Percentiles rank a stretch among this genome's conserved stretches.
These are phyloP conservation scores for Streptopelia turtur DNA, from an alignment of 2,797 vertebrate genomes.

Conservation along the genomic window DNA sequence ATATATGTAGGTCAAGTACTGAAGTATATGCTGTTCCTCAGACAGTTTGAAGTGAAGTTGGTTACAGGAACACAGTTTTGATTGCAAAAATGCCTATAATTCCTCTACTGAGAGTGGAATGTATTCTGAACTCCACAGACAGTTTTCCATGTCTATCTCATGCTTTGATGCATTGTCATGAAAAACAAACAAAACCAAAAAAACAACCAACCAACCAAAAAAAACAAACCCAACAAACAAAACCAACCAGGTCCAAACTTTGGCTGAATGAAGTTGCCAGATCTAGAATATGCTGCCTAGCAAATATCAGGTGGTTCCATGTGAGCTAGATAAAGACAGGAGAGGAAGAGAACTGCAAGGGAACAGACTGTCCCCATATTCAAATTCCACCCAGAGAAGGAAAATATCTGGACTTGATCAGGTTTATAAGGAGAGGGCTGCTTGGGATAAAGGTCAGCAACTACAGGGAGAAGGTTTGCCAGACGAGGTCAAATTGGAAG, in stretches of 20 bases:
- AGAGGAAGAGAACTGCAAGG: not conserved
- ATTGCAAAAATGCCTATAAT: not conserved
- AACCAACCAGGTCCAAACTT: not conserved
- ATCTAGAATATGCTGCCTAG: not conserved
- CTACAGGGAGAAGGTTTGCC: not conserved
- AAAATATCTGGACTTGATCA: not conserved
- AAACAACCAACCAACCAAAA: too few relatives aligned
- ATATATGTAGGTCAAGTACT: not conserved
- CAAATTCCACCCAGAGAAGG: not conserved
- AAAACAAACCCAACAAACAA: not conserved
- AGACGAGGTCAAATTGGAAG: not conserved
- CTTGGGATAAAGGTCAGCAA: not conserved
- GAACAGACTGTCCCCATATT: not conserved
- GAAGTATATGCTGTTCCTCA: not conserved
- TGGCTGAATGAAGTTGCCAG: not conserved
- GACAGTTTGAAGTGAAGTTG: not conserved
- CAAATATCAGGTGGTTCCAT: not conserved
- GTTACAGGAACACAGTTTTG: not conserved
- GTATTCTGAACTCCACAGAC: not conserved
- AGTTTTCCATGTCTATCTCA: not conserved
- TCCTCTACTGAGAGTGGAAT: not conserved
- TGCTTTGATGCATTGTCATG: not conserved
- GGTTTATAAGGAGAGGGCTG: not conserved
- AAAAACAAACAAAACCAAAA: not conserved
- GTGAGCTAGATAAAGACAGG: not conserved